Evolutionary conservation across 2,113 vertebrate species (phyloP).

Genomic region (Vulpes ferrilata): DNA sequence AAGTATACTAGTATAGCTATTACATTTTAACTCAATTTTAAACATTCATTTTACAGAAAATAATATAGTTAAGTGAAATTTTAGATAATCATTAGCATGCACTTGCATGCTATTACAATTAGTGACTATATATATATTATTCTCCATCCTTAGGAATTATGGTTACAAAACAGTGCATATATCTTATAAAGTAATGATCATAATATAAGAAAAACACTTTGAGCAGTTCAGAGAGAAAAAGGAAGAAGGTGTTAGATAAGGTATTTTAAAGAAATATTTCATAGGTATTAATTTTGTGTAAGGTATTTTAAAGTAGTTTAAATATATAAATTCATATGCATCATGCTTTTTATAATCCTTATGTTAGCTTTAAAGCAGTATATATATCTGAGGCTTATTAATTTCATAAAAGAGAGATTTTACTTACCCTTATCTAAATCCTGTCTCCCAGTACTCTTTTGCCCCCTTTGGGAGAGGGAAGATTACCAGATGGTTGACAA

Average conservation of each 20-base stretch:
- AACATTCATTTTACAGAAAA: background rate
- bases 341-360: background rate
- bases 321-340: background rate
- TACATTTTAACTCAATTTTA: background rate
- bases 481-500: background rate
- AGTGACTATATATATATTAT: background rate
- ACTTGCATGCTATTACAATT: background rate
- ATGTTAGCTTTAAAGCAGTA: background rate
- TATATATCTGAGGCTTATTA: background rate
- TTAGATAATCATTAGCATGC: background rate
- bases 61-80: background rate
- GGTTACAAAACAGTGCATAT: background rate
- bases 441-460: background rate
- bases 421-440: background rate
- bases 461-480: background rate
- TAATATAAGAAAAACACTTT: background rate
- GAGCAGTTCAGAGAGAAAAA: background rate
- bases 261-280: constrained; percentile 36
- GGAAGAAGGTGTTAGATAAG: background rate
- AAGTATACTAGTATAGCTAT: background rate
- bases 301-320: background rate
- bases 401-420: background rate
- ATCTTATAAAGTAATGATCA: background rate
- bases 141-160: background rate
- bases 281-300: background rate